phyloP scores from a whole-genome alignment of 2,113 vertebrate species.

The Lasiurus borealis region DNA sequence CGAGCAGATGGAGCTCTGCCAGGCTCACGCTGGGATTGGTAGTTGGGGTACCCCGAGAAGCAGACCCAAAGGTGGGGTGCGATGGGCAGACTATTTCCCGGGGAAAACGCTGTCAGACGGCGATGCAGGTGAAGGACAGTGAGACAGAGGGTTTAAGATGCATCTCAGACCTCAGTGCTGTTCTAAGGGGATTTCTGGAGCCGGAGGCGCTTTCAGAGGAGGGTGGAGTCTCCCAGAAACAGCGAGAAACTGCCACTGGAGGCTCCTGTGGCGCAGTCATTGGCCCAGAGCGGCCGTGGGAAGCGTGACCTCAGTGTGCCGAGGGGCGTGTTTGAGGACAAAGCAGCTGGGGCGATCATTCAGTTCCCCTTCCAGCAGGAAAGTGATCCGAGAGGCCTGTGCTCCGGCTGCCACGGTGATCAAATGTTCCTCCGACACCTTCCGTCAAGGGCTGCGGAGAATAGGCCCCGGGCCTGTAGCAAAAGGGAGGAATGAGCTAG shows the following conservation, averaged over 20 bases:
- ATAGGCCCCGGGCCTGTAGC: neutral
- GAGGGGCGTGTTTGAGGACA: neutral
- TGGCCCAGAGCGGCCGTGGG: slow-evolving; percentile 44
- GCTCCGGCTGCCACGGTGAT: slow-evolving; percentile 35
- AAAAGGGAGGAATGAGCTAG: too few species aligned
- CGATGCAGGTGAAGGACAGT: neutral
- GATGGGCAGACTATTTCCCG: neutral
- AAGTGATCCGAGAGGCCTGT: slow-evolving; percentile 23
- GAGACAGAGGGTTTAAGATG: neutral
- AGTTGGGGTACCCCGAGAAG: slow-evolving; percentile 1
- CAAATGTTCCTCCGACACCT: slow-evolving; percentile 41
- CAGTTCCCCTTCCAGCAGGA: slow-evolving; percentile 54
- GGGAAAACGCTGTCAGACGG: neutral
- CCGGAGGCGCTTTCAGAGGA: neutral
- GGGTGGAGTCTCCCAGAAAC: neutral
- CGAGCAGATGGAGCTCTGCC: neutral
- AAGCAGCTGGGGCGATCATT: slow-evolving; percentile 58
- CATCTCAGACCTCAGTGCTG: neutral
- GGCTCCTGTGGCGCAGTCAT: neutral
- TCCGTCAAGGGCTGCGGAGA: neutral
- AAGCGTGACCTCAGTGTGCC: slow-evolving; percentile 29
- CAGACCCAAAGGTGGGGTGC: neutral
- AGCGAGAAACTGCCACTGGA: neutral
- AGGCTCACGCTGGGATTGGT: neutral
- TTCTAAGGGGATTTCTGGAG: neutral